These are phyloP conservation scores for Psittacula echo DNA, from an alignment of 2,797 vertebrate species.

Conservation along the genomic window DNA sequence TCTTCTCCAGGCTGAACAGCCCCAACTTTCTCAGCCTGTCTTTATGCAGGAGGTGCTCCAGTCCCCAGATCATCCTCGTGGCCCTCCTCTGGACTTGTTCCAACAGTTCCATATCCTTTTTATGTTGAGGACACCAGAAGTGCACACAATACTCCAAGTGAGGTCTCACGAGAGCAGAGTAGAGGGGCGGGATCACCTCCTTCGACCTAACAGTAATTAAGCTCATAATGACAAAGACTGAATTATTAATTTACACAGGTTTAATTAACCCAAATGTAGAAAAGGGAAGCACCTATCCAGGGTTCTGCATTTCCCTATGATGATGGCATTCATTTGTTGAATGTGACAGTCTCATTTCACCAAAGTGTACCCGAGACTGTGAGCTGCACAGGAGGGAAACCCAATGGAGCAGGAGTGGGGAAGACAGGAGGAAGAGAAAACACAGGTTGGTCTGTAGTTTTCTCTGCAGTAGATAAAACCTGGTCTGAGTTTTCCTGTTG, in stretches of 20 bases:
- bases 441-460: not conserved
- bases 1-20: too few species aligned
- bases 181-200: too few species aligned
- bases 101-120: too few species aligned
- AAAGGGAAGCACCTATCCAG: not conserved
- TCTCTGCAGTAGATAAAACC: not conserved
- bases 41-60: too few species aligned
- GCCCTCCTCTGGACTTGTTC: too few species aligned
- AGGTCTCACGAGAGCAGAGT: too few species aligned
- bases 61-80: too few species aligned
- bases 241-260: not conserved
- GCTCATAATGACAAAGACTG: not conserved
- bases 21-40: too few species aligned
- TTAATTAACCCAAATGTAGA: not conserved
- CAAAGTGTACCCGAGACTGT: not conserved
- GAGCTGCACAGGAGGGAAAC: not conserved
- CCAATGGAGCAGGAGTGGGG: rapidly evolving
- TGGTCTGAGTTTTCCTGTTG: not conserved
- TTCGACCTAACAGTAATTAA: not conserved
- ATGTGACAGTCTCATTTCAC: not conserved
- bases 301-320: not conserved
- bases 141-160: too few species aligned
- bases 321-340: not conserved
- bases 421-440: not conserved
- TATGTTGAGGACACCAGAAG: too few species aligned